These are phyloP conservation scores for Sycophaga agraensis DNA, from an alignment of 1,140 invertebrate species.

Conservation along the genomic window DNA sequence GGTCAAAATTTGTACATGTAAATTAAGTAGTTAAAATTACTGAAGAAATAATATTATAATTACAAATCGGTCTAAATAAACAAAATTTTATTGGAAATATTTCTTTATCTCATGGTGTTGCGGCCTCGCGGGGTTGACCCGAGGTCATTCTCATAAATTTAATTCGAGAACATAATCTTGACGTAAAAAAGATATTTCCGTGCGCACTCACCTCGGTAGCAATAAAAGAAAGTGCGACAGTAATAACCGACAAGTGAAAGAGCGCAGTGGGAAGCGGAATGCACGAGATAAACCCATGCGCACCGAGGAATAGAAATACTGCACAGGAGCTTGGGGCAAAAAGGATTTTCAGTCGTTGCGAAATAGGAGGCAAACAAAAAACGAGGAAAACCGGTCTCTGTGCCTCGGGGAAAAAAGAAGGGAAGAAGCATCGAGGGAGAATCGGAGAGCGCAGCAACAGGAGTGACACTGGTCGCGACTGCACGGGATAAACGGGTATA, in stretches of 20 bases:
- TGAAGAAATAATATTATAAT: too few species aligned
- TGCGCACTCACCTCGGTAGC: not conserved
- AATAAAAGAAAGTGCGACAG: not conserved
- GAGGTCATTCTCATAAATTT: too few species aligned
- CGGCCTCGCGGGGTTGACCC: too few species aligned
- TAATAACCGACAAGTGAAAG: constrained; percentile 9
- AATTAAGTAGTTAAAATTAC: too few species aligned
- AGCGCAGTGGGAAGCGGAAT: not conserved
- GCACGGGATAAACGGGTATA: not conserved
- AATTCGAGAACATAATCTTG: constrained; percentile 4
- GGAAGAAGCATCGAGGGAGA: too few species aligned
- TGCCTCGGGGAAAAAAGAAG: too few species aligned
- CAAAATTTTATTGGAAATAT: too few species aligned
- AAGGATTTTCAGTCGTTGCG: not conserved
- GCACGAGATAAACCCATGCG: not conserved
- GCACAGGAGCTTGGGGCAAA: not conserved
- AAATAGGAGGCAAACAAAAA: not conserved
- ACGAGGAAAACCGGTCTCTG: not conserved
- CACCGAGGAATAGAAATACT: not conserved
- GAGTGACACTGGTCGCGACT: too few species aligned
- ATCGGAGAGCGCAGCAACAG: too few species aligned
- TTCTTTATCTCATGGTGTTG: too few species aligned
- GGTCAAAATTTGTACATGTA: too few species aligned
- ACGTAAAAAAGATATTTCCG: not conserved
- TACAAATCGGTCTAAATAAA: too few species aligned